Percentiles rank a stretch among this genome's conserved stretches.
Conservation (phyloP, 2,888 invertebrate species). For the Phlogophora meticulosa region DNA sequence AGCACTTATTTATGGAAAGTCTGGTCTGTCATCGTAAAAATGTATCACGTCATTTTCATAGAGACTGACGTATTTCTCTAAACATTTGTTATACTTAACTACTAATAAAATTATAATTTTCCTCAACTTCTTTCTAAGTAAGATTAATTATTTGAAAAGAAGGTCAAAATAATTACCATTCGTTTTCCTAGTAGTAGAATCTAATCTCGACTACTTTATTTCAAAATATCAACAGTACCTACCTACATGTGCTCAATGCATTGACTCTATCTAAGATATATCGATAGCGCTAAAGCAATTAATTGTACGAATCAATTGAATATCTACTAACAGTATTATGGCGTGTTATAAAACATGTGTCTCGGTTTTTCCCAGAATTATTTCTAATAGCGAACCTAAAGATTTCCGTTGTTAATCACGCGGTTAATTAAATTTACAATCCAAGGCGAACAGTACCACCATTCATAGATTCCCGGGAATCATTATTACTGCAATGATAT, state of each 20-base stretch:
- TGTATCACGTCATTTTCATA: background rate
- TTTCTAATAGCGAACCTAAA: slow-evolving; percentile 72
- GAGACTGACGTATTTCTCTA: slow-evolving; percentile 9
- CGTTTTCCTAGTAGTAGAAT: slow-evolving; percentile 55
- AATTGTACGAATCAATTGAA: slow-evolving; percentile 69
- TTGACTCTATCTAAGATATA: slow-evolving; percentile 49
- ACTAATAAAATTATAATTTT: slow-evolving; percentile 42
- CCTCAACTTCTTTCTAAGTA: slow-evolving; percentile 41
- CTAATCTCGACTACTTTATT: slow-evolving; percentile 36
- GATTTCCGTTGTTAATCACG: slow-evolving; percentile 86
- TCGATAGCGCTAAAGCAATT: slow-evolving; percentile 64
- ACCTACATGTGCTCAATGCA: slow-evolving; percentile 22
- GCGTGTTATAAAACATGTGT: slow-evolving; percentile 61
- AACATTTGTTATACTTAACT: slow-evolving; percentile 1
- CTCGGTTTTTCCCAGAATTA: slow-evolving; percentile 75
- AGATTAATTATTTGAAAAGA: slow-evolving; percentile 52
- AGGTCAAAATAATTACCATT: slow-evolving; percentile 47
- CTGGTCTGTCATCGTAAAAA: slow-evolving; percentile 4
- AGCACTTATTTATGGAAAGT: background rate
- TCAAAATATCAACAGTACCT: slow-evolving; percentile 25
- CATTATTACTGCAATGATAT: slow-evolving; percentile 63
- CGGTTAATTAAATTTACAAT: slow-evolving; percentile 84
- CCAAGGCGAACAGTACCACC: slow-evolving; percentile 74
- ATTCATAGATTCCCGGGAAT: slow-evolving; percentile 67
- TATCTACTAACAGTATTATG: slow-evolving; percentile 63